Percentiles rank a stretch among this genome's conserved stretches.
These are phyloP conservation scores for Cynoglossus semilaevis DNA, from an alignment of 2,113 vertebrate species.

Conservation along the genomic window DNA sequence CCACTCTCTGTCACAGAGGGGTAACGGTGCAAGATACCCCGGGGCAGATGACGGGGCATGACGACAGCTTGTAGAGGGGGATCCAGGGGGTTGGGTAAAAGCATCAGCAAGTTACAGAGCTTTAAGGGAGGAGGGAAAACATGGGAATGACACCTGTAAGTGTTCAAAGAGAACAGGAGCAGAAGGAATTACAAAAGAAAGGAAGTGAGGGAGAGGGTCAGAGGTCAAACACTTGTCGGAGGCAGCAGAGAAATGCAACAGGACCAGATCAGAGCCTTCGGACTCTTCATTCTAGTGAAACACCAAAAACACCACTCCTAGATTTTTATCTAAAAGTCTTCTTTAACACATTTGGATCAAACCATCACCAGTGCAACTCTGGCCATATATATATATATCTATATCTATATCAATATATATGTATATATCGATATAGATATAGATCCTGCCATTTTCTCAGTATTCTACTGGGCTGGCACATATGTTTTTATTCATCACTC, in stretches of 20 bases:
- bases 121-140: slow-evolving; percentile 15
- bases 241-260: slow-evolving; percentile 58
- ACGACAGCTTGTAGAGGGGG: slow-evolving; percentile 27
- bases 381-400: slow-evolving; percentile 12
- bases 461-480: slow-evolving; percentile 31
- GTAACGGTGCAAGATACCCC: slow-evolving; percentile 24
- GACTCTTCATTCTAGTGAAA: slow-evolving; percentile 75
- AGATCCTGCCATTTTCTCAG: slow-evolving; percentile 27
- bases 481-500: slow-evolving; percentile 44
- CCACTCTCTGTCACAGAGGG: slow-evolving; percentile 31
- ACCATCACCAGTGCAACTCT: slow-evolving; percentile 57
- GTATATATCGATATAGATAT: too few relatives aligned
- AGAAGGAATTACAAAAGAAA: slow-evolving; percentile 24
- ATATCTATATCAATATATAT: too few relatives aligned
- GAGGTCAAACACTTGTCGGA: slow-evolving; percentile 21
- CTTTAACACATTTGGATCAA: slow-evolving; percentile 52
- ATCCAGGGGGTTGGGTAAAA: slow-evolving; percentile 47
- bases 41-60: slow-evolving; percentile 49
- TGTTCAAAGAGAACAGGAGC: slow-evolving; percentile 41
- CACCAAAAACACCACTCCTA: slow-evolving; percentile 41
- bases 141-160: slow-evolving; percentile 46
- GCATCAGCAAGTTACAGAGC: slow-evolving; percentile 44
- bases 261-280: slow-evolving; percentile 71
- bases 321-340: slow-evolving; percentile 55
- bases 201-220: slow-evolving; percentile 29